These are phyloP conservation scores for Gasteruption jaculator DNA, from an alignment of 2,888 invertebrate species.

Conservation along the genomic window DNA sequence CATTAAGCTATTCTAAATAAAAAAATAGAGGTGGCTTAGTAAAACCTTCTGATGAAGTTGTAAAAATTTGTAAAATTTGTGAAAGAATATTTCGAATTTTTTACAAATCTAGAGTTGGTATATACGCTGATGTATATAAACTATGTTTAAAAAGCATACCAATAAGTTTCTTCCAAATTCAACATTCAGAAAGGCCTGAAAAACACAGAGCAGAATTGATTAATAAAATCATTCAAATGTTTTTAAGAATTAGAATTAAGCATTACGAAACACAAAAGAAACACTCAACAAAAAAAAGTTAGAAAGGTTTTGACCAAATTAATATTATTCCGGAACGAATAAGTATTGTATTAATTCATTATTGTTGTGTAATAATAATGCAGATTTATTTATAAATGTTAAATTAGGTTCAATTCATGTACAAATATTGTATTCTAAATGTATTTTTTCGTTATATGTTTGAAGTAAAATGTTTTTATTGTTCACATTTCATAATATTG, in stretches of 20 bases:
- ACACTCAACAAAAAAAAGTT: conserved; percentile 12
- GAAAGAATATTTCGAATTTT: conserved; percentile 16
- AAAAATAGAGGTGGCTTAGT: conserved; percentile 19
- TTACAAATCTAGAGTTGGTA: conserved; percentile 12
- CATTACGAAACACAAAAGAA: conserved; percentile 9
- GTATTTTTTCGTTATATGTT: too few species aligned
- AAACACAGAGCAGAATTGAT: conserved; percentile 10
- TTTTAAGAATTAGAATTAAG: conserved; percentile 11
- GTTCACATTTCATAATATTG: too few species aligned
- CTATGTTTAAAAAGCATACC: too few species aligned
- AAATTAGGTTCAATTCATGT: too few species aligned
- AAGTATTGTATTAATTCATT: too few species aligned
- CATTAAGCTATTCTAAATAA: conserved; percentile 4
- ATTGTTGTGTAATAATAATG: too few species aligned
- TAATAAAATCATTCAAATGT: conserved; percentile 6
- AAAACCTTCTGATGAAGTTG: conserved; percentile 13
- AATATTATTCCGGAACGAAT: conserved; percentile 14
- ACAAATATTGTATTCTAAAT: too few species aligned
- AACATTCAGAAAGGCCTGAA: conserved; percentile 9
- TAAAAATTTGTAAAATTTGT: too few species aligned
- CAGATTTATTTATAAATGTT: too few species aligned
- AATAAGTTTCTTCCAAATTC: too few species aligned
- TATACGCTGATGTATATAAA: too few species aligned
- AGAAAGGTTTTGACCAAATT: conserved; percentile 12
- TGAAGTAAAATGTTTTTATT: too few species aligned